phyloP scores from a whole-genome alignment of 2,888 invertebrate species.

The Ceramica pisi region DNA sequence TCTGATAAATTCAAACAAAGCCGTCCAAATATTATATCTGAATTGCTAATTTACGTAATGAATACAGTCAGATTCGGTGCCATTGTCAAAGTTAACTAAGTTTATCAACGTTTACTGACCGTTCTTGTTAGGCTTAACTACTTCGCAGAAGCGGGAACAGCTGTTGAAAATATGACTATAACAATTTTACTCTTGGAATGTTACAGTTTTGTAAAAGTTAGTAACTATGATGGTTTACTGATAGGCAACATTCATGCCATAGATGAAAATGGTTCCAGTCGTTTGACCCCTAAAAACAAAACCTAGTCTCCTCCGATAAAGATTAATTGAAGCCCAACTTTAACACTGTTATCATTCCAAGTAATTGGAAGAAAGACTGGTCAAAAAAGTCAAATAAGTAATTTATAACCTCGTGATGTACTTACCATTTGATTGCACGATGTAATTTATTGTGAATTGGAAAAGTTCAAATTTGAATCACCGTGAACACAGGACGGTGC shows the following conservation, averaged over 20 bases:
- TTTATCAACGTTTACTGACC: conserved; percentile 49
- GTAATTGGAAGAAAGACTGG: conserved; percentile 9
- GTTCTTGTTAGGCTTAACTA: conserved; percentile 29
- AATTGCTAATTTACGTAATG: conserved; percentile 58
- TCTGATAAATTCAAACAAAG: conserved; percentile 49
- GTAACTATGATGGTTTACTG: neutral
- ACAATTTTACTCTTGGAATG: neutral
- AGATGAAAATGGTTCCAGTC: neutral
- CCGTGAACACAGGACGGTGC: neutral
- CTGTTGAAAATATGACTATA: neutral
- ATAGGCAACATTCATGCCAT: neutral
- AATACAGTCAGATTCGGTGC: conserved; percentile 51
- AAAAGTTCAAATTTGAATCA: conserved; percentile 14
- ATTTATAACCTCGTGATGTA: neutral
- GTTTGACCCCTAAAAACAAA: neutral
- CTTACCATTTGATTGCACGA: conserved; percentile 6
- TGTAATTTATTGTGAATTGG: neutral
- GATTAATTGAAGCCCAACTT: neutral
- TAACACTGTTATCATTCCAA: neutral
- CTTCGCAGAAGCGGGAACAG: neutral
- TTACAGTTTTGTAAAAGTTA: neutral
- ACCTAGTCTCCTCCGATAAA: neutral
- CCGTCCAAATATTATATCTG: conserved; percentile 51
- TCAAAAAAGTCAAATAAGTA: conserved; percentile 17
- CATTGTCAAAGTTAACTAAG: conserved; percentile 52